Base-by-base conservation (phyloP, 2,888 invertebrate species). In the Meliscaeva auricollis region DNA sequence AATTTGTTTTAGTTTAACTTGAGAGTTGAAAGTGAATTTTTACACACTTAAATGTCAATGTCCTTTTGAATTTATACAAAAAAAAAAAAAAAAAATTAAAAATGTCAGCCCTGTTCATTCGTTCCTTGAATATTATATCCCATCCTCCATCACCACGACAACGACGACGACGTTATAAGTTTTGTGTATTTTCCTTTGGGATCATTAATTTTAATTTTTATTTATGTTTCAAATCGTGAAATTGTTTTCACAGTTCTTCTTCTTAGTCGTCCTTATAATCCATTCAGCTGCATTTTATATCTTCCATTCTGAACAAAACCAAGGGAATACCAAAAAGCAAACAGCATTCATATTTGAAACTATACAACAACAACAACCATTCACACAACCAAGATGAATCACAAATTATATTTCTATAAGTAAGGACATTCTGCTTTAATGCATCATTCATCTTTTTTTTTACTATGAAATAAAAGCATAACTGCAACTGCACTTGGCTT, bases 201-300 rank as follows among this genome's bases (percentile, higher is more conserved):
- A 66, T 66, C 66, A 66, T 66, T 66, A 66, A 66, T 66, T 66
- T 66, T 66, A 66, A 66, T 66, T 66, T 66, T 30, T 66, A 35
- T 66, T 32, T 46, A 32, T 17, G 6, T 64, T 35, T 66, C n/a
- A 26, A 62, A 44, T 62, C 30, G 7, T 46, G 30, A 22, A 46
- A 35, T 56, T 56, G 30, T 62, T n/a, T 15, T 26, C 20, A 35
- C 6, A 9, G 15, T 41, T 26, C 20, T 60, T 15, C n/a, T 26
- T 26, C 26, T 3, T 4, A 26, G 26, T 26, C 1, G 20, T 58
- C 58, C 38, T 58, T 38, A 17, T 17, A 11, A 56, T 56, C 32
- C 15, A 35, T 41, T 38, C 58, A 20, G 58, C 0, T 60, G 35
- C 58, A 22, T 58, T 60, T 60, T 22, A 58, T 41, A 26, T 26